These are phyloP conservation scores for Acleris cristana DNA, from an alignment of 2,888 invertebrate genomes.

Conservation along the genomic window DNA sequence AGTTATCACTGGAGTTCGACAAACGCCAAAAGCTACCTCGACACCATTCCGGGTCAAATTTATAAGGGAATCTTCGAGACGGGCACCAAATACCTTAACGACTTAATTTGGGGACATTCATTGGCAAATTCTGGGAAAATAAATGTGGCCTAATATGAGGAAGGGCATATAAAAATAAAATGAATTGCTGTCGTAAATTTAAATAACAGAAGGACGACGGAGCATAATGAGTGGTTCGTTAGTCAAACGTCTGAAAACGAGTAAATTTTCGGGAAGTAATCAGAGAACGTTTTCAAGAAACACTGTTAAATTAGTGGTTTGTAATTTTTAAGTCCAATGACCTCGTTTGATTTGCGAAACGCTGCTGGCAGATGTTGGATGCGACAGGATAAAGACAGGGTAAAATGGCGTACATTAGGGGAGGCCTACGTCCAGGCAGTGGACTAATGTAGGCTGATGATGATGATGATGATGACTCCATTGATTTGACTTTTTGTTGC, in stretches of 20 bases:
- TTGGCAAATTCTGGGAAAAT: slow-evolving; percentile 55
- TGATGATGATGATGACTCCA: too few relatives aligned
- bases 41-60: not conserved
- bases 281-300: slow-evolving; percentile 16
- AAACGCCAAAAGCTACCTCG: too few relatives aligned
- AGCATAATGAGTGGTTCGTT: slow-evolving; percentile 51
- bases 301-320: not conserved
- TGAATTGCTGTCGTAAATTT: slow-evolving; percentile 59
- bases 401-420: too few relatives aligned
- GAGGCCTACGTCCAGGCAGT: too few relatives aligned
- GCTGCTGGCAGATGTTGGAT: too few relatives aligned
- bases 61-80: slow-evolving; percentile 8
- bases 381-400: too few relatives aligned
- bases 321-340: too few relatives aligned
- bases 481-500: too few relatives aligned
- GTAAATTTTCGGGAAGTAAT: slow-evolving; percentile 13
- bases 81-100: not conserved
- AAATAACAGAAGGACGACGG: slow-evolving; percentile 50
- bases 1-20: too few relatives aligned
- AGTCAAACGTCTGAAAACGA: slow-evolving; percentile 42
- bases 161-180: slow-evolving; percentile 68
- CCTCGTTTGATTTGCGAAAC: too few relatives aligned
- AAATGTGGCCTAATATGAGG: slow-evolving; percentile 62
- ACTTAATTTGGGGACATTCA: slow-evolving; percentile 39
- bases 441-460: too few relatives aligned